Evolutionary conservation across 2,888 invertebrate species (phyloP).

Genomic region (Buathra laborator): DNA sequence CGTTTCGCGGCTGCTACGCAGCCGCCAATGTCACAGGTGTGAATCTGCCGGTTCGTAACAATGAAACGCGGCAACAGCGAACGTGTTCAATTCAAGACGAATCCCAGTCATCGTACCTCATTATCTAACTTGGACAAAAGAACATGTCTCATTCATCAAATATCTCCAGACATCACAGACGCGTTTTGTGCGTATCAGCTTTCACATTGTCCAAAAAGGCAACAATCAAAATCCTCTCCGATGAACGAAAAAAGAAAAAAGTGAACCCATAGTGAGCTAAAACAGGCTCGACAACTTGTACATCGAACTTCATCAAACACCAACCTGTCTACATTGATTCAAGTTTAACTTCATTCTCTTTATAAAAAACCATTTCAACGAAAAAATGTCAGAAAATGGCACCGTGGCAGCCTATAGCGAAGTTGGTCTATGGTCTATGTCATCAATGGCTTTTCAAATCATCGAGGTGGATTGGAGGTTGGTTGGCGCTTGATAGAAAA

Average conservation of each 20-base stretch:
- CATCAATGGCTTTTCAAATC: too few relatives aligned
- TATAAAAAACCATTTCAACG: too few relatives aligned
- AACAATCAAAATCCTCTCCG: background rate
- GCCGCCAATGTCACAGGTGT: slow-evolving; percentile 10
- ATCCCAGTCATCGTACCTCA: slow-evolving; percentile 8
- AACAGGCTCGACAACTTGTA: background rate
- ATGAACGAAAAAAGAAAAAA: background rate
- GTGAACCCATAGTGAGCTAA: background rate
- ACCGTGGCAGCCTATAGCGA: too few relatives aligned
- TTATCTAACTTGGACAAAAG: slow-evolving; percentile 6
- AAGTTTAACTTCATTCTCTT: too few relatives aligned
- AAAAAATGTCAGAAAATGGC: too few relatives aligned
- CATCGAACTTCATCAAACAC: too few relatives aligned
- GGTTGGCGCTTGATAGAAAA: too few relatives aligned
- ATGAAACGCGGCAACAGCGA: background rate
- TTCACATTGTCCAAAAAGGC: background rate
- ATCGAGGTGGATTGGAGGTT: too few relatives aligned
- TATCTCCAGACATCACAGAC: background rate
- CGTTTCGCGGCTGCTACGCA: background rate
- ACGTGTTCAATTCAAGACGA: background rate
- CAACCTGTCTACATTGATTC: too few relatives aligned
- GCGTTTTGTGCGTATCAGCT: background rate
- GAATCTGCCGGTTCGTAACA: background rate
- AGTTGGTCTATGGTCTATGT: too few relatives aligned
- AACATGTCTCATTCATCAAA: background rate